These are phyloP conservation scores for Sinocyclocheilus anophthalmus DNA, from an alignment of 2,113 vertebrate genomes.

Conservation along the genomic window DNA sequence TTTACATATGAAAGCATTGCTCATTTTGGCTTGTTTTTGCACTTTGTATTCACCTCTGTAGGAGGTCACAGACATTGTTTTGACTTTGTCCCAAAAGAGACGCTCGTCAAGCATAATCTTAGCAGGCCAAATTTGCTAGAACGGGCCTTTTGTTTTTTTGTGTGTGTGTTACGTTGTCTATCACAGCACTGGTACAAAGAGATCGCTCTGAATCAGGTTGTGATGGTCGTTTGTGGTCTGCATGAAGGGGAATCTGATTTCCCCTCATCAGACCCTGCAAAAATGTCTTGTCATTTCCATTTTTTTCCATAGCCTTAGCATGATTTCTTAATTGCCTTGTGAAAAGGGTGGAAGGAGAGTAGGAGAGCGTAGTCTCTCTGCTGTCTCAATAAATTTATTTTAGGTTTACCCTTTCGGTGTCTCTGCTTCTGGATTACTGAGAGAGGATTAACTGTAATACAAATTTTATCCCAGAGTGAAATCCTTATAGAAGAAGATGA, in stretches of 20 bases:
- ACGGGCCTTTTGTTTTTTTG: slow-evolving; percentile 14
- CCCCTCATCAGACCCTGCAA: slow-evolving; percentile 71
- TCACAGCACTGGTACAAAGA: slow-evolving; percentile 30
- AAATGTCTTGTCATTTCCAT: slow-evolving; percentile 69
- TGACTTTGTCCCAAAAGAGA: slow-evolving; percentile 24
- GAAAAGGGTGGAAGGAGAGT: slow-evolving; percentile 59
- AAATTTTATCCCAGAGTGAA: background rate
- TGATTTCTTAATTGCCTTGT: slow-evolving; percentile 85
- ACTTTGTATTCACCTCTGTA: slow-evolving; percentile 66
- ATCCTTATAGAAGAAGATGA: background rate
- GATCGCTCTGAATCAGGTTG: slow-evolving; percentile 63
- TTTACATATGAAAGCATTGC: slow-evolving; percentile 10
- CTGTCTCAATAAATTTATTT: slow-evolving; percentile 88
- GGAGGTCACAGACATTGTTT: slow-evolving; percentile 60
- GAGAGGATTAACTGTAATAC: background rate
- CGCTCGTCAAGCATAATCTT: slow-evolving; percentile 40
- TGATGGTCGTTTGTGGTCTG: slow-evolving; percentile 64
- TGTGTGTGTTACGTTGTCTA: slow-evolving; percentile 4
- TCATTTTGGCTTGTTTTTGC: slow-evolving; percentile 66
- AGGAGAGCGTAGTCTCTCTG: slow-evolving; percentile 54
- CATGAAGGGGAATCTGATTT: slow-evolving; percentile 14
- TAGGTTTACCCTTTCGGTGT: slow-evolving; percentile 74
- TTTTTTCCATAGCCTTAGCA: slow-evolving; percentile 88
- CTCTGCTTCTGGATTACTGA: slow-evolving; percentile 27
- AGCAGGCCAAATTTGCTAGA: background rate